A percentile compares a stretch with the other conserved stretches of the same genome.
phyloP scores from a whole-genome alignment of 2,113 vertebrate species.

The Perca flavescens region DNA sequence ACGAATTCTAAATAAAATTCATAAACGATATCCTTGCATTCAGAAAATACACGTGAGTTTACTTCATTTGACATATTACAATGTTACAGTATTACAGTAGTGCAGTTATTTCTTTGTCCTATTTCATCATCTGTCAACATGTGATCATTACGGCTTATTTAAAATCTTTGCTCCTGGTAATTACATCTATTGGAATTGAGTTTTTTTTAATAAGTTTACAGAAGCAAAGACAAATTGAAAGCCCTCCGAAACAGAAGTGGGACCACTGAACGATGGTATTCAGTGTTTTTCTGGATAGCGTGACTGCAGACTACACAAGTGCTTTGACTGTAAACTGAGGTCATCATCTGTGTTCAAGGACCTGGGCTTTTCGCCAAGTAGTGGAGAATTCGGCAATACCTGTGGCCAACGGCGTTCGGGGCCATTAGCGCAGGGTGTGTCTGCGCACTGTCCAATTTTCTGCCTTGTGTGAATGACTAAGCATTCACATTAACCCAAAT shows the following conservation, averaged over 20 bases:
- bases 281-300: not conserved
- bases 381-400: constrained; percentile 22
- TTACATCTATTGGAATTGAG: not conserved
- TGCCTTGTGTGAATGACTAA: constrained; percentile 67
- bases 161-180: not conserved
- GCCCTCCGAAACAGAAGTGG: not conserved
- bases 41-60: not conserved
- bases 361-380: constrained; percentile 9
- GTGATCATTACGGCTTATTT: constrained; percentile 18
- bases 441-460: constrained; percentile 52
- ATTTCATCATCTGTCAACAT: constrained; percentile 14
- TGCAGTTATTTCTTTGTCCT: not conserved
- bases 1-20: not conserved
- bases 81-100: not conserved
- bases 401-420: constrained; percentile 29
- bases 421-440: constrained; percentile 69
- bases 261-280: not conserved
- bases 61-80: not conserved
- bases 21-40: not conserved
- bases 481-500: constrained; percentile 53
- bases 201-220: constrained; percentile 7
- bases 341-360: constrained; percentile 25
- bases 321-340: constrained; percentile 38
- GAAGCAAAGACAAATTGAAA: not conserved
- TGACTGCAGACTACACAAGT: constrained; percentile 33